Conservation (phyloP, 92 coral and sea anemone species). For the Actinostola sp. region DNA sequence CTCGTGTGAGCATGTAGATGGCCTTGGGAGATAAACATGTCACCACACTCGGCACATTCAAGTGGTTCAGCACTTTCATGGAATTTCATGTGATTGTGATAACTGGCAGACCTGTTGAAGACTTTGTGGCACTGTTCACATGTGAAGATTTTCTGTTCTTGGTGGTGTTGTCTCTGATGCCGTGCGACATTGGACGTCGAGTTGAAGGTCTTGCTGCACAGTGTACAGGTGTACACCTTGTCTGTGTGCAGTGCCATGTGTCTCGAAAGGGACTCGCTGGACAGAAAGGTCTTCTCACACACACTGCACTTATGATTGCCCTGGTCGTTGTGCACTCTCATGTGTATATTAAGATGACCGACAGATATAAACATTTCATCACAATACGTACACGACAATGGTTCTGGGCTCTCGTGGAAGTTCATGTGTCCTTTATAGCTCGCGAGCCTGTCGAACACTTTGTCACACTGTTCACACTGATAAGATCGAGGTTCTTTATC, state of each 20-base stretch:
- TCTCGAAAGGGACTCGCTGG: not conserved
- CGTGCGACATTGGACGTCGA: not conserved
- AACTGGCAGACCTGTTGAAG: not conserved
- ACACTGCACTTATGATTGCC: conserved; percentile 10
- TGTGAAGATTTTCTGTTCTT: not conserved
- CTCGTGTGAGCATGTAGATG: not conserved
- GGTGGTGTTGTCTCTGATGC: not conserved
- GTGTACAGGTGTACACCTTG: not conserved
- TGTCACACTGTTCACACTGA: conserved; percentile 26
- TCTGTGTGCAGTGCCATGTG: conserved; percentile 13
- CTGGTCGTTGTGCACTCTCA: not conserved
- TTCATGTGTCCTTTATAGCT: conserved; percentile 20
- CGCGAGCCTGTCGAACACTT: not conserved
- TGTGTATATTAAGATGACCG: conserved; percentile 4
- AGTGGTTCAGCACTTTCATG: conserved; percentile 12
- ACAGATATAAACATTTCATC: conserved; percentile 22
- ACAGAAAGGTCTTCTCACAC: conserved; percentile 19
- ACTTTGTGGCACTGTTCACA: conserved; percentile 4
- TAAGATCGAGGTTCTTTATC: not conserved
- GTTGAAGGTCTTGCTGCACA: not conserved
- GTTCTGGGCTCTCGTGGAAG: conserved; percentile 26
- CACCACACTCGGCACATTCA: conserved; percentile 1
- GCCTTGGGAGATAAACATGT: conserved; percentile 13
- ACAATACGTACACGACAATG: conserved; percentile 18
- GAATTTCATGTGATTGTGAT: not conserved